Evolutionary conservation across 2,888 invertebrate genomes (phyloP).

Genomic region (Protonemura montana): DNA sequence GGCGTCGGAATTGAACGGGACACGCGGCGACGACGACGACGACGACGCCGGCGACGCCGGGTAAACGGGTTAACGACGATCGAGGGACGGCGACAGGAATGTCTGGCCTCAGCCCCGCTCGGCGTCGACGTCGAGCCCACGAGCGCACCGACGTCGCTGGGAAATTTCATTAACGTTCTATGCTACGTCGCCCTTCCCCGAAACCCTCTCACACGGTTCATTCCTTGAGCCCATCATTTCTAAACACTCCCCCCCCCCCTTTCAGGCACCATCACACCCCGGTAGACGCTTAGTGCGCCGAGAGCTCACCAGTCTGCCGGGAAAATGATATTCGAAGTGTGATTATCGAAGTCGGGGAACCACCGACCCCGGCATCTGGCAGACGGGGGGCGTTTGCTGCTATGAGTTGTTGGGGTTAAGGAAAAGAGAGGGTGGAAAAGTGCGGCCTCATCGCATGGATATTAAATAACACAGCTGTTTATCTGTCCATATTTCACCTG

Average conservation of each 20-base stretch:
- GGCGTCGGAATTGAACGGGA: not conserved
- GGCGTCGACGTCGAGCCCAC: constrained; percentile 9
- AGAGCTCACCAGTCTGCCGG: not conserved
- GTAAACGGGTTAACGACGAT: constrained; percentile 8
- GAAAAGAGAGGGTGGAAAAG: not conserved
- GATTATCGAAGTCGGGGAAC: not conserved
- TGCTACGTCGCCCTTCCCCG: constrained; percentile 13
- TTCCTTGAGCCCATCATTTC: constrained; percentile 7
- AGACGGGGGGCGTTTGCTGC: not conserved
- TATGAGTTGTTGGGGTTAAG: not conserved
- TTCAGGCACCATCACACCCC: not conserved
- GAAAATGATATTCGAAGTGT: not conserved
- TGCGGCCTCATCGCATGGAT: not conserved
- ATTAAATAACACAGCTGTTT: not conserved
- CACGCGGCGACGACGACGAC: not conserved
- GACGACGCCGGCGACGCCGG: constrained; percentile 17
- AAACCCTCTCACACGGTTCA: not conserved
- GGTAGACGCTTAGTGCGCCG: not conserved
- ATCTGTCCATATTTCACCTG: not conserved
- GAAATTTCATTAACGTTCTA: constrained; percentile 47
- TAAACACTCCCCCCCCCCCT: not conserved
- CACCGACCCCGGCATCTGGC: not conserved
- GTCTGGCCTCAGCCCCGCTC: not conserved
- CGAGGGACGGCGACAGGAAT: constrained; percentile 24
- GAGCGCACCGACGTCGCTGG: constrained; percentile 35